These are phyloP conservation scores for Leptinotarsa haldemani DNA, from an alignment of 2,888 invertebrate species.

Conservation along the genomic window DNA sequence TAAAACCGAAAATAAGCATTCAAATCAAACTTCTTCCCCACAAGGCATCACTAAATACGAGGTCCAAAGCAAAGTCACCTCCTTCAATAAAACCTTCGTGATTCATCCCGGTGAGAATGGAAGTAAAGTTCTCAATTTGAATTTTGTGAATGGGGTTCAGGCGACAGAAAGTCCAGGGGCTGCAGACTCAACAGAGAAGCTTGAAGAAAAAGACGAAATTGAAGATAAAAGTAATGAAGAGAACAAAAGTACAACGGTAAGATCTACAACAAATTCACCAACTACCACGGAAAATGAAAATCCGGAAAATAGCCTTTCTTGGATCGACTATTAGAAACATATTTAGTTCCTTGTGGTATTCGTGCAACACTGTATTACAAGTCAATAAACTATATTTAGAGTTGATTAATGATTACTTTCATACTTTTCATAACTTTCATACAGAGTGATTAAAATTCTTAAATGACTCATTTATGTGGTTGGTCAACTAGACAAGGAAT, in stretches of 20 bases:
- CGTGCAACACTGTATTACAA: too few species aligned
- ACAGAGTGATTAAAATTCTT: too few species aligned
- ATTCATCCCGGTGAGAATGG: constrained; percentile 35
- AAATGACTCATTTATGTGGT: too few species aligned
- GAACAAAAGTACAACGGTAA: background rate
- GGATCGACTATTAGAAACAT: constrained; percentile 18
- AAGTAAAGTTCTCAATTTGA: constrained; percentile 43
- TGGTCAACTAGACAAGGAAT: too few species aligned
- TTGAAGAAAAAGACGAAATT: background rate
- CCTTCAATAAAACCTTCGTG: constrained; percentile 39
- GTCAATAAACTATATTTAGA: too few species aligned
- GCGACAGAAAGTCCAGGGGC: constrained; percentile 33
- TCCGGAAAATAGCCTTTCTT: constrained; percentile 38
- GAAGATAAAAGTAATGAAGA: too few species aligned
- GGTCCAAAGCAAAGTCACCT: constrained; percentile 27
- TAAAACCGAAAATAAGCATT: constrained; percentile 28
- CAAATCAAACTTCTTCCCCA: constrained; percentile 29
- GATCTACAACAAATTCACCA: constrained; percentile 23
- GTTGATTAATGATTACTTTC: too few species aligned
- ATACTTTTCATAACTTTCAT: too few species aligned
- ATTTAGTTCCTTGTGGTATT: too few species aligned
- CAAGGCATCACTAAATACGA: constrained; percentile 25
- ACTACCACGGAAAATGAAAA: constrained; percentile 45
- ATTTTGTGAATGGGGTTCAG: constrained; percentile 50
- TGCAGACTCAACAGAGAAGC: constrained; percentile 17